These are phyloP conservation scores for Ibycter americanus DNA, from an alignment of 2,797 vertebrate genomes.

Conservation along the genomic window DNA sequence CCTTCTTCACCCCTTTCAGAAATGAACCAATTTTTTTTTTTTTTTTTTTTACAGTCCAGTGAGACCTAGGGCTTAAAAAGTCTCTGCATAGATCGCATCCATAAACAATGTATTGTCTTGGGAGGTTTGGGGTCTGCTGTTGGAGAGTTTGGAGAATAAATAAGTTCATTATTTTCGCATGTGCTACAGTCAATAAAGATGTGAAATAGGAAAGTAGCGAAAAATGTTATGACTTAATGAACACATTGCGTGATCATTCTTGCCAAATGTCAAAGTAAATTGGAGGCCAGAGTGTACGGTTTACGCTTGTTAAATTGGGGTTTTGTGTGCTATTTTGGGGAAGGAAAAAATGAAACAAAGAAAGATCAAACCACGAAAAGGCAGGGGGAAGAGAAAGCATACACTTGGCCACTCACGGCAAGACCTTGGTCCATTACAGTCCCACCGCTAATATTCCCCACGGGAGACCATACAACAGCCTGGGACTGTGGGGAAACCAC, in stretches of 20 bases:
- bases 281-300: slow-evolving; percentile 31
- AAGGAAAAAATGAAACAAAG: not conserved
- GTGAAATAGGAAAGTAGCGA: slow-evolving; percentile 23
- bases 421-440: not conserved
- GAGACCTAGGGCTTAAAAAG: not conserved
- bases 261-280: slow-evolving; percentile 67
- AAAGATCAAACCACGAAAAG: not conserved
- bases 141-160: slow-evolving; percentile 1
- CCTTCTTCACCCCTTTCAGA: not conserved
- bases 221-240: slow-evolving; percentile 60
- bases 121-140: slow-evolving; percentile 7
- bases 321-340: slow-evolving; percentile 34
- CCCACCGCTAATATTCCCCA: not conserved
- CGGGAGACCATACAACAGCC: not conserved
- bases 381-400: not conserved
- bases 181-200: slow-evolving; percentile 43
- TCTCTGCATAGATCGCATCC: not conserved
- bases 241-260: slow-evolving; percentile 55
- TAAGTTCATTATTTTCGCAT: slow-evolving; percentile 47
- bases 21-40: not conserved
- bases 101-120: not conserved
- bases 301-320: slow-evolving; percentile 55
- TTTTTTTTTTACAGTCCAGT: not conserved
- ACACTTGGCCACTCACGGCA: not conserved
- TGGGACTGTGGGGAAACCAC: not conserved